A percentile compares a stretch with the other conserved stretches of the same genome.
These are phyloP conservation scores for Diaphora mendica DNA, from an alignment of 2,888 invertebrate species.

Conservation along the genomic window DNA sequence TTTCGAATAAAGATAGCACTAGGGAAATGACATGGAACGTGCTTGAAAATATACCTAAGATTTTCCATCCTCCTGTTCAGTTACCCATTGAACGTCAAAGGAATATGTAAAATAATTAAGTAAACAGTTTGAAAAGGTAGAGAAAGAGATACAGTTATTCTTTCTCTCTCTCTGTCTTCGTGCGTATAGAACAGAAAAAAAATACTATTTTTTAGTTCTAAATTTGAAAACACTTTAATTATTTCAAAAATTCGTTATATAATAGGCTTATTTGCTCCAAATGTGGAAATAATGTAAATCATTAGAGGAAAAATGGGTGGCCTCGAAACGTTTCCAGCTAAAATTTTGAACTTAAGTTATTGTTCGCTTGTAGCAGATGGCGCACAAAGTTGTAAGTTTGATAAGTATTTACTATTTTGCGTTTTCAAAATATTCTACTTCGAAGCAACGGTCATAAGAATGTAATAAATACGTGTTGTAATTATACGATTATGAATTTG, in stretches of 20 bases:
- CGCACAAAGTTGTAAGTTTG: conserved; percentile 35
- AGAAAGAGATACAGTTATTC: no score
- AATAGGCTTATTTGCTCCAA: conserved; percentile 54
- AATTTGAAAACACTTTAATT: conserved; percentile 31
- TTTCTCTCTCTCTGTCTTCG: no score
- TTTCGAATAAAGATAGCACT: no score
- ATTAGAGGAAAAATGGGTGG: conserved; percentile 41
- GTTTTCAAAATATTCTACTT: conserved; percentile 7
- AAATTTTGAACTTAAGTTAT: conserved; percentile 47
- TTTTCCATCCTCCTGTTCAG: no score
- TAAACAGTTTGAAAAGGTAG: no score
- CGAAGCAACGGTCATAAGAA: not conserved
- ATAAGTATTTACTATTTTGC: conserved; percentile 26
- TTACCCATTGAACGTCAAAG: no score
- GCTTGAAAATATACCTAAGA: no score
- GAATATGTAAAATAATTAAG: no score
- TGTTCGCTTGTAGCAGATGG: conserved; percentile 51
- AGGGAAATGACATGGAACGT: no score
- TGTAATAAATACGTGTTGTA: not conserved
- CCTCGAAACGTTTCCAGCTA: conserved; percentile 43
- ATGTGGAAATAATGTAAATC: conserved; percentile 58
- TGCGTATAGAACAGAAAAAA: no score
- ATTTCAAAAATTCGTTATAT: conserved; percentile 53
- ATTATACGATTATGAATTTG: not conserved
- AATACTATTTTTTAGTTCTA: no score